These are phyloP conservation scores for Vannuccia rotundouncinata DNA, from an alignment of 2,888 invertebrate genomes.

Conservation along the genomic window DNA sequence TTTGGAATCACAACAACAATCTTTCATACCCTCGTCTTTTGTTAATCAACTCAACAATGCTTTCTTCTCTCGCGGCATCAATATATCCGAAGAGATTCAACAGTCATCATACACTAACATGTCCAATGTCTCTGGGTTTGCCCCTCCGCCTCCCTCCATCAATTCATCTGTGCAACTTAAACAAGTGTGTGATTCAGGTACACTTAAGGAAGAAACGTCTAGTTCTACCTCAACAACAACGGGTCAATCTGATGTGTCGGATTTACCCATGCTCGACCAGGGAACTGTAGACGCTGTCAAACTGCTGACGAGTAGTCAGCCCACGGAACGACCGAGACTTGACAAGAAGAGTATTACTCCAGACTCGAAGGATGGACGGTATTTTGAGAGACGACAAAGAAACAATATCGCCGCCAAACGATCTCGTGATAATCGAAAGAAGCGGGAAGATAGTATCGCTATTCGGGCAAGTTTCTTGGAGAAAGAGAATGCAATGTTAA, in stretches of 20 bases:
- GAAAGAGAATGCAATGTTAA: conserved; percentile 33
- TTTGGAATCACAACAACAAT: not conserved
- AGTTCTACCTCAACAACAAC: not conserved
- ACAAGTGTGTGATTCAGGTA: not conserved
- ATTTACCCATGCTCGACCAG: not conserved
- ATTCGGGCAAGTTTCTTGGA: conserved; percentile 33
- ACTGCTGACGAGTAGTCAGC: not conserved
- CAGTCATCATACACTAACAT: not conserved
- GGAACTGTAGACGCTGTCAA: not conserved
- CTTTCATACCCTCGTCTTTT: not conserved
- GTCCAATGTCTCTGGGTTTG: not conserved
- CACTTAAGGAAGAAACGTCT: not conserved
- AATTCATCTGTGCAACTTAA: not conserved
- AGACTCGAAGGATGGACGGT: conserved; percentile 15
- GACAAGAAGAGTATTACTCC: not conserved
- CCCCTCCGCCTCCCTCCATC: not conserved
- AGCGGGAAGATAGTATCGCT: conserved; percentile 35
- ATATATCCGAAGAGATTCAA: not conserved
- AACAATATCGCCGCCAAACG: conserved; percentile 35
- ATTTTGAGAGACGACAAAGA: conserved; percentile 27
- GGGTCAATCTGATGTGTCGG: not conserved
- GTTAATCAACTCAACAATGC: not conserved
- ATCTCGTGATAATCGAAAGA: conserved; percentile 35
- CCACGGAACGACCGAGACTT: not conserved
- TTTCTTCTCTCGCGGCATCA: not conserved